These are phyloP conservation scores for Epicampocera succincta DNA, from an alignment of 2,888 invertebrate species.

Conservation along the genomic window DNA sequence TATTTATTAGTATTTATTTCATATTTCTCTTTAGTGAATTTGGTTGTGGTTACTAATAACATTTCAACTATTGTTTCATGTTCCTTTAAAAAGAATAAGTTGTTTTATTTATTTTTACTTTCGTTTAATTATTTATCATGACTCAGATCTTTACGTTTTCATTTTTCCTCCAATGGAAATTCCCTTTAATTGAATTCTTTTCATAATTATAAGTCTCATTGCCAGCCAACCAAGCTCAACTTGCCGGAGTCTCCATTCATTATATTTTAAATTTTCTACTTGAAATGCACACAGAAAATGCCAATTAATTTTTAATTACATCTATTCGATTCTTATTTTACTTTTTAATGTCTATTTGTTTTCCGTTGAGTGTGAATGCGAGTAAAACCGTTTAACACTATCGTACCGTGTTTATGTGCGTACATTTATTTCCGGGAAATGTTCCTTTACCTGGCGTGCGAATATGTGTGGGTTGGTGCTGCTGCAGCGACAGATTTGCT, in stretches of 20 bases:
- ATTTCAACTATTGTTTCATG: conserved; percentile 22
- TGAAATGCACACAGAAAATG: conserved; percentile 59
- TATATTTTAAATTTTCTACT: conserved; percentile 13
- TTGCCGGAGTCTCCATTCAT: conserved; percentile 1
- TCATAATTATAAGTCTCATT: conserved; percentile 44
- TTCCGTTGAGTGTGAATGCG: conserved; percentile 36
- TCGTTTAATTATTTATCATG: conserved; percentile 12
- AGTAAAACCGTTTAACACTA: background rate
- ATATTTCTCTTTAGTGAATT: conserved; percentile 46
- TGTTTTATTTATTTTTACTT: conserved; percentile 18
- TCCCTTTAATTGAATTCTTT: conserved; percentile 34
- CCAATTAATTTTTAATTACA: conserved; percentile 63
- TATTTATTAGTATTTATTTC: conserved; percentile 57
- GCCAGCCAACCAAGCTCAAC: background rate
- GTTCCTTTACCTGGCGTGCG: background rate
- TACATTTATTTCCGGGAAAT: conserved; percentile 23
- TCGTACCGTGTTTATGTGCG: conserved; percentile 1
- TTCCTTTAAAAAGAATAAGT: too few species aligned
- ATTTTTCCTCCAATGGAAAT: conserved; percentile 12
- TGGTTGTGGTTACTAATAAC: conserved; percentile 55
- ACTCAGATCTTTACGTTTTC: conserved; percentile 20
- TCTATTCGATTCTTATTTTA: conserved; percentile 51
- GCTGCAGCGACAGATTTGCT: too few species aligned
- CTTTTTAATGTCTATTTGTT: conserved; percentile 7
- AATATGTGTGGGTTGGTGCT: background rate